Evolutionary conservation across 1,140 invertebrate species (phyloP).

Genomic region (Drosophila persimilis): DNA sequence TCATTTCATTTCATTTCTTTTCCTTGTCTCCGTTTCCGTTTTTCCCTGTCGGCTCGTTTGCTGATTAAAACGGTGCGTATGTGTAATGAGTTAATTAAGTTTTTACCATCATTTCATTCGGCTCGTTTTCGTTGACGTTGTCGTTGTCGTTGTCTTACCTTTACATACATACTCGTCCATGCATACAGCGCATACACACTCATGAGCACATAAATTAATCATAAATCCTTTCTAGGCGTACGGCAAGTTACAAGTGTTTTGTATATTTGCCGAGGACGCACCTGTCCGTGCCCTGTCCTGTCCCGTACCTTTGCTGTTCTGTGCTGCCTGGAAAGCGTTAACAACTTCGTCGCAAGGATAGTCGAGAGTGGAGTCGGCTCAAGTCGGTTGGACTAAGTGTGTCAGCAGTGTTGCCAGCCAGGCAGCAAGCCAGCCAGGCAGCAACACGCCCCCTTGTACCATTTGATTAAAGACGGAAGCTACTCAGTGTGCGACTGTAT

Average conservation of each 20-base stretch:
- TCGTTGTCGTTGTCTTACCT: conserved; percentile 11
- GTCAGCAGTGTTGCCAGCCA: conserved; percentile 51
- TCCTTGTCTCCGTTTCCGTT: conserved; percentile 19
- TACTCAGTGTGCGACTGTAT: conserved; percentile 12
- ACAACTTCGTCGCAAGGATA: conserved; percentile 23
- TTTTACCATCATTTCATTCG: conserved; percentile 60
- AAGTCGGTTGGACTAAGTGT: conserved; percentile 51
- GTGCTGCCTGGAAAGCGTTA: conserved; percentile 32
- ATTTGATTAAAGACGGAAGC: conserved; percentile 70
- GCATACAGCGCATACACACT: conserved; percentile 10
- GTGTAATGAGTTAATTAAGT: conserved; percentile 83
- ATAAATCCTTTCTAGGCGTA: conserved; percentile 63
- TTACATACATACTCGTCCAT: neutral
- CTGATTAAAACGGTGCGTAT: conserved; percentile 78
- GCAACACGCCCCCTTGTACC: conserved; percentile 67
- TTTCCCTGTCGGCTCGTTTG: conserved; percentile 65
- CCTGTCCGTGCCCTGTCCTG: conserved; percentile 26
- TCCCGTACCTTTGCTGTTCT: neutral
- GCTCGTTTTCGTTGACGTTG: conserved; percentile 2
- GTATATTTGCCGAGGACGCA: conserved; percentile 71
- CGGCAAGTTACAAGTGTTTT: conserved; percentile 72
- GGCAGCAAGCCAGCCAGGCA: conserved; percentile 8
- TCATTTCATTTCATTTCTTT: conserved; percentile 51
- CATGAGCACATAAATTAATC: conserved; percentile 75
- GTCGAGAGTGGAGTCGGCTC: conserved; percentile 9